Conservation (phyloP, 2,888 invertebrate genomes). For the Galeopsomyia nigrocyanea region DNA sequence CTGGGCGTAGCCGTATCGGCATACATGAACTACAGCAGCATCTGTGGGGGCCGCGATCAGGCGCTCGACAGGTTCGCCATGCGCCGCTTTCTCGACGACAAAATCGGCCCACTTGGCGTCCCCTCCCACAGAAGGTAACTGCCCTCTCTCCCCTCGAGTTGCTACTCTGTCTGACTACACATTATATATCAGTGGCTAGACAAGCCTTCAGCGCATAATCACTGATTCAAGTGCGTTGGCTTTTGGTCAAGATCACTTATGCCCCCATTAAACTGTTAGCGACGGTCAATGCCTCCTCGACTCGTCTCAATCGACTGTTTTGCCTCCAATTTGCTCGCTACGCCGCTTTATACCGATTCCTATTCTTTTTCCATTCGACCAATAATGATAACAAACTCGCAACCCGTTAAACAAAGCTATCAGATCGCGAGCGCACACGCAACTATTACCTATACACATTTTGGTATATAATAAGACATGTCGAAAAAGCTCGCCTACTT, state of each 20-base stretch:
- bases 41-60: conserved; percentile 85
- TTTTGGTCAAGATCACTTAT: conserved; percentile 23
- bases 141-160: conserved; percentile 5
- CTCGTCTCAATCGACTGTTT: background rate
- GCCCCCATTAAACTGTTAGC: conserved; percentile 26
- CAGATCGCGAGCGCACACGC: too few species aligned
- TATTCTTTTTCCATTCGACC: too few species aligned
- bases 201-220: background rate
- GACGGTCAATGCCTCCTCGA: too few species aligned
- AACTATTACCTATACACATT: too few species aligned
- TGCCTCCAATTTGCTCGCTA: conserved; percentile 9
- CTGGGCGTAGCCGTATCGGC: conserved; percentile 91
- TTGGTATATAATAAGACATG: too few species aligned
- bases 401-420: too few species aligned
- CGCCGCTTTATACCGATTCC: background rate
- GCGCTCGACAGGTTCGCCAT: conserved; percentile 94
- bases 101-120: conserved; percentile 78
- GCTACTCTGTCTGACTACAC: background rate
- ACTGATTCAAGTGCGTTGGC: conserved; percentile 33
- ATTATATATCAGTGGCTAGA: conserved; percentile 29
- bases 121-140: conserved; percentile 82
- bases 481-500: conserved; percentile 20
- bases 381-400: too few species aligned
- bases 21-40: conserved; percentile 94
- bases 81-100: conserved; percentile 89